phyloP scores from a whole-genome alignment of 2,888 invertebrate species.

The Theodoxus fluviatilis region DNA sequence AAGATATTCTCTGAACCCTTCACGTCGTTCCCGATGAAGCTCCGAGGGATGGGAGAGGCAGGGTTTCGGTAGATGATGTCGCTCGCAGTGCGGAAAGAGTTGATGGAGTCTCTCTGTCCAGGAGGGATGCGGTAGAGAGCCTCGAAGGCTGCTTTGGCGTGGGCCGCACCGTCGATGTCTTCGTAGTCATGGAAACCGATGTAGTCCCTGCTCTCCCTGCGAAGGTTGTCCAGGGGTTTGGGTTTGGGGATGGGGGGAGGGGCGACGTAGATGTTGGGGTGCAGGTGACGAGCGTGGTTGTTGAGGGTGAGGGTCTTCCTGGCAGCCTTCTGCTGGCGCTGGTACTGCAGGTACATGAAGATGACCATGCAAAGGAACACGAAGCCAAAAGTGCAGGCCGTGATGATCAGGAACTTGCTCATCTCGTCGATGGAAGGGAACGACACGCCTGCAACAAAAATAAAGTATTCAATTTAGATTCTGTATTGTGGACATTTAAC shows the following conservation, averaged over 20 bases:
- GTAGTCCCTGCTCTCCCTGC: constrained; percentile 38
- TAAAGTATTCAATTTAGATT: background rate
- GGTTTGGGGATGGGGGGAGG: constrained; percentile 44
- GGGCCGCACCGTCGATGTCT: constrained; percentile 40
- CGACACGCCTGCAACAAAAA: constrained; percentile 41
- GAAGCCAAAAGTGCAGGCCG: constrained; percentile 53
- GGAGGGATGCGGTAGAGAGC: constrained; percentile 34
- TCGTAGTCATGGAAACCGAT: constrained; percentile 52
- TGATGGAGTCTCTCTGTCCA: constrained; percentile 35
- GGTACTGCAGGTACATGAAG: constrained; percentile 52
- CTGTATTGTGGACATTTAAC: too few relatives aligned
- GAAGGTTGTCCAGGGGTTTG: constrained; percentile 37
- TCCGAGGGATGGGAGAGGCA: constrained; percentile 29
- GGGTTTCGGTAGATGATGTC: constrained; percentile 35
- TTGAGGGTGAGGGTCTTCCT: constrained; percentile 32
- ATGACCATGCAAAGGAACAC: constrained; percentile 54
- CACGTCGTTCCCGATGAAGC: too few relatives aligned
- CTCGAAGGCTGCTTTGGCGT: constrained; percentile 35
- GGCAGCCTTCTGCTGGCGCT: constrained; percentile 41
- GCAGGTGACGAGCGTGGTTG: constrained; percentile 43
- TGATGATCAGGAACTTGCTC: constrained; percentile 54
- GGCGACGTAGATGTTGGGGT: constrained; percentile 48
- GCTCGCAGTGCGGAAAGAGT: constrained; percentile 36
- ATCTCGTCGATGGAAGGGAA: constrained; percentile 53
- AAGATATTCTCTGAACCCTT: too few relatives aligned